These are phyloP conservation scores for Gymnogyps californianus DNA, from an alignment of 2,113 vertebrate species.

Conservation along the genomic window DNA sequence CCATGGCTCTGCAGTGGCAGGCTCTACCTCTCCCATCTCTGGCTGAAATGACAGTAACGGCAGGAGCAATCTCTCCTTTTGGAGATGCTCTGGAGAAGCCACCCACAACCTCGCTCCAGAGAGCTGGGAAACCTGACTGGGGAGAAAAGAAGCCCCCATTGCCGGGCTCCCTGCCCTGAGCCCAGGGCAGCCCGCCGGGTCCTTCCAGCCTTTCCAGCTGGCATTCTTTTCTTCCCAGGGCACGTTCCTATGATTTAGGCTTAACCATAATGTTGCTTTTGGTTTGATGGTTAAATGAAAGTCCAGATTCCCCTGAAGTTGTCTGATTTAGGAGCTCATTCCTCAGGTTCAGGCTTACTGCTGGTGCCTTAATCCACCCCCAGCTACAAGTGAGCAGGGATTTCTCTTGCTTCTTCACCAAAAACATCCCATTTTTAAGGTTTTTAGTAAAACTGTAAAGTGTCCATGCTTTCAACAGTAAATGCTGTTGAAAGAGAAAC, in stretches of 20 bases:
- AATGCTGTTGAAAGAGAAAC: not conserved
- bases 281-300: not conserved
- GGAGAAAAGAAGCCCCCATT: not conserved
- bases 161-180: not conserved
- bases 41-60: not conserved
- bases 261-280: not conserved
- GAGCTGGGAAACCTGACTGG: not conserved
- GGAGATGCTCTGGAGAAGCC: not conserved
- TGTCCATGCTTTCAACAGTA: no score
- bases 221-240: not conserved
- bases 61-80: not conserved
- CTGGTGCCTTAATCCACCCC: not conserved
- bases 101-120: not conserved
- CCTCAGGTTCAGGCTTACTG: not conserved
- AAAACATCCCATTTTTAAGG: not conserved
- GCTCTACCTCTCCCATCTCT: not conserved
- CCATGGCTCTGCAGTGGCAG: not conserved
- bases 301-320: fast-evolving
- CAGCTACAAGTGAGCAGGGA: not conserved
- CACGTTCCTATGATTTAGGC: not conserved
- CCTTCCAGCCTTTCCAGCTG: not conserved
- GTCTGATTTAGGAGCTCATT: not conserved
- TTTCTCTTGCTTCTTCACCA: not conserved
- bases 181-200: not conserved
- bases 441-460: not conserved